These are phyloP conservation scores for Drosophila nigricruria DNA, from an alignment of 2,888 invertebrate genomes.

Conservation along the genomic window DNA sequence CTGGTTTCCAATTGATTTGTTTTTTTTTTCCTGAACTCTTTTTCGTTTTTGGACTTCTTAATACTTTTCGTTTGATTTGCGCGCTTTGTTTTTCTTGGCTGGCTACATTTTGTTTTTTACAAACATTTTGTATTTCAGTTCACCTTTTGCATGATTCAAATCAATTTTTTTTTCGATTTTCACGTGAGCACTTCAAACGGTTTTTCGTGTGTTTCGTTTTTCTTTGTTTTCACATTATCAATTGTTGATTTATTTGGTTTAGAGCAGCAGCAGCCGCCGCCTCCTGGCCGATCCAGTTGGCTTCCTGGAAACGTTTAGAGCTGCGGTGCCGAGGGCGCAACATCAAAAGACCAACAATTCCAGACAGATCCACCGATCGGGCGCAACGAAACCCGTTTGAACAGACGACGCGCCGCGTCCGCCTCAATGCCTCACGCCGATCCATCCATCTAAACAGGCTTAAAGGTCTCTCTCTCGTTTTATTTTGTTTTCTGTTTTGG, in stretches of 20 bases:
- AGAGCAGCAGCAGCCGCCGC: conserved; percentile 40
- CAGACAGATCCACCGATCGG: conserved; percentile 61
- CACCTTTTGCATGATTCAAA: conserved; percentile 43
- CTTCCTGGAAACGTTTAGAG: conserved; percentile 69
- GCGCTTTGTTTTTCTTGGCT: conserved; percentile 52
- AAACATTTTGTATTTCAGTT: conserved; percentile 52
- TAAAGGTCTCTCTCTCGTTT: conserved; percentile 44
- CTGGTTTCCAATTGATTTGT: conserved; percentile 24
- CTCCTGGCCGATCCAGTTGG: conserved; percentile 61
- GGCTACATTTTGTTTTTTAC: conserved; percentile 45
- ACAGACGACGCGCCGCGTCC: conserved; percentile 62
- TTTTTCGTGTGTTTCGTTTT: conserved; percentile 15
- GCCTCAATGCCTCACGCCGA: conserved; percentile 69
- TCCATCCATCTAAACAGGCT: conserved; percentile 75
- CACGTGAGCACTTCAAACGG: conserved; percentile 72
- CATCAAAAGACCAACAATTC: conserved; percentile 73
- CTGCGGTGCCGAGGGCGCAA: conserved; percentile 66
- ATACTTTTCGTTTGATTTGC: conserved; percentile 63
- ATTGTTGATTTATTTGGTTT: conserved; percentile 58
- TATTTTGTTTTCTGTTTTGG: conserved; percentile 2
- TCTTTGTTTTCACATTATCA: conserved; percentile 42
- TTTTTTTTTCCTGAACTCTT: conserved; percentile 52
- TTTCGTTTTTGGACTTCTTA: conserved; percentile 54
- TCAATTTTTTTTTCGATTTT: conserved; percentile 52
- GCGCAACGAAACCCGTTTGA: conserved; percentile 71